A percentile compares a stretch with the other conserved stretches of the same genome.
phyloP scores from a whole-genome alignment of 2,888 invertebrate genomes.

The Xestia sexstrigata region DNA sequence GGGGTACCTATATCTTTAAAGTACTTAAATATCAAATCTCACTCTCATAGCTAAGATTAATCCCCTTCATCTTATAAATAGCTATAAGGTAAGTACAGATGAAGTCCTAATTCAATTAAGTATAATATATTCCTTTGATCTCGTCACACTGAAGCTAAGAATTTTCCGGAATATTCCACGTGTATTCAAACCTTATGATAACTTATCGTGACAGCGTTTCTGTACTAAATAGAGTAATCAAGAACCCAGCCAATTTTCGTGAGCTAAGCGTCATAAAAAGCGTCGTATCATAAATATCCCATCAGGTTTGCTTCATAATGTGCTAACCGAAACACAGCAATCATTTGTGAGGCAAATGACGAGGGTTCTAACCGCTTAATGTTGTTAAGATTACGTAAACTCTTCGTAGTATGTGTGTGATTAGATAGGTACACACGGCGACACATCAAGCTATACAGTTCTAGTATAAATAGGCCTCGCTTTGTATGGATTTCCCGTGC shows the following conservation, averaged over 20 bases:
- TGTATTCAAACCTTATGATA: slow-evolving; percentile 9
- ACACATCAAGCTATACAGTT: too few species aligned
- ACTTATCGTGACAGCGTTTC: slow-evolving; percentile 25
- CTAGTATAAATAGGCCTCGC: too few species aligned
- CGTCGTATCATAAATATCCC: slow-evolving; percentile 67
- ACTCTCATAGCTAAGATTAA: not conserved
- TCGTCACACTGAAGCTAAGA: not conserved
- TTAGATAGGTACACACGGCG: not conserved
- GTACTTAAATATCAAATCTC: not conserved
- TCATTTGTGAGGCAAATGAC: slow-evolving; percentile 85
- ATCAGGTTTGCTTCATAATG: slow-evolving; percentile 67
- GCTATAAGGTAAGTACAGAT: too few species aligned
- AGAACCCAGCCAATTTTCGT: slow-evolving; percentile 44
- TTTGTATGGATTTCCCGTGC: too few species aligned
- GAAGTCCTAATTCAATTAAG: not conserved
- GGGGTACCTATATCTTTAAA: not conserved
- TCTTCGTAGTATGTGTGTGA: slow-evolving; percentile 54
- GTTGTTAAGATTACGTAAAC: slow-evolving; percentile 77
- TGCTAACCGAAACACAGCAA: slow-evolving; percentile 68
- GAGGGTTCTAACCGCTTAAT: slow-evolving; percentile 74
- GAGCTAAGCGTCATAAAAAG: slow-evolving; percentile 53
- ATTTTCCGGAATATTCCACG: not conserved
- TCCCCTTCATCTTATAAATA: not conserved
- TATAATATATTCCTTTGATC: not conserved
- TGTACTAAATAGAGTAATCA: slow-evolving; percentile 56